phyloP scores from a whole-genome alignment of 2,797 vertebrate genomes.

The Coreius guichenoti region DNA sequence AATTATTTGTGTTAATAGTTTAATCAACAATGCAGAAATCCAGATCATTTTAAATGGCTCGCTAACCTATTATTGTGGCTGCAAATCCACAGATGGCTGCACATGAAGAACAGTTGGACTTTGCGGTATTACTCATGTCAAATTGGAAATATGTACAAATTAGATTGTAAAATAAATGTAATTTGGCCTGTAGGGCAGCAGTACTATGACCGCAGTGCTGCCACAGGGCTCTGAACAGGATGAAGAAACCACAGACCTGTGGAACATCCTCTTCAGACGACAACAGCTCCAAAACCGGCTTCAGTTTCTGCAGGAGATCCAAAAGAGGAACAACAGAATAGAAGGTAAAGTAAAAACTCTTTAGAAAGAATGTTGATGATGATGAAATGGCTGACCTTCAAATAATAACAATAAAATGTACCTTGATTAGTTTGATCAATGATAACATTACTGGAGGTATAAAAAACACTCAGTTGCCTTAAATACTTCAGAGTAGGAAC shows the following conservation, averaged over 20 bases:
- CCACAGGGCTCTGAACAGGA: constrained; percentile 16
- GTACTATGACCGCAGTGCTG: constrained; percentile 13
- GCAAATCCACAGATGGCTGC: background rate
- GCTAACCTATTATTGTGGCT: background rate
- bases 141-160: background rate
- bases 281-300: constrained; percentile 65
- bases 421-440: background rate
- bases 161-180: background rate
- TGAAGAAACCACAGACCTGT: constrained; percentile 27
- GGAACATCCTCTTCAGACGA: constrained; percentile 55
- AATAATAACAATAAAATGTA: background rate
- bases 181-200: background rate
- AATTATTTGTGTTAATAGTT: background rate
- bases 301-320: constrained; percentile 51
- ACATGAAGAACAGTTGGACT: background rate
- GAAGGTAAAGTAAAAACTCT: background rate
- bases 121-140: background rate
- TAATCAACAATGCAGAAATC: background rate
- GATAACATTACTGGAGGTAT: background rate
- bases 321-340: constrained; percentile 21
- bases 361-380: background rate
- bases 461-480: background rate
- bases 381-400: background rate
- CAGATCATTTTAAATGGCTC: background rate
- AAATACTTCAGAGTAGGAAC: background rate